Evolutionary conservation across 2,888 invertebrate genomes (phyloP).

Genomic region (Standfussiana lucernea): DNA sequence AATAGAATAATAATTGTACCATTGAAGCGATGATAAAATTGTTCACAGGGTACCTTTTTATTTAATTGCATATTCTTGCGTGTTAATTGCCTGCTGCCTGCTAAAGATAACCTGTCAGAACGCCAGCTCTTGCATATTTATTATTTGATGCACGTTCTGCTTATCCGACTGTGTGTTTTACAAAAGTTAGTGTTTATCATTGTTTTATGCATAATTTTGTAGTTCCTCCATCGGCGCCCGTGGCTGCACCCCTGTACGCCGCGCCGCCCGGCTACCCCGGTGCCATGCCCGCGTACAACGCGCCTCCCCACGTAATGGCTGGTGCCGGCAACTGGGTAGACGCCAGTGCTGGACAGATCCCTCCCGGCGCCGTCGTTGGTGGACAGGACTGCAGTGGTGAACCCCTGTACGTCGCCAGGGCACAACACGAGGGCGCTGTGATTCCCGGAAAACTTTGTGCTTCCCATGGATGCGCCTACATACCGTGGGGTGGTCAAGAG

Average conservation of each 20-base stretch:
- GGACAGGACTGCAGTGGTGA: conserved; percentile 91
- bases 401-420: conserved; percentile 93
- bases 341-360: conserved; percentile 91
- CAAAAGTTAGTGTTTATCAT: conserved; percentile 2
- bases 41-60: conserved; percentile 20
- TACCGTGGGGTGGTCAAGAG: conserved; percentile 96
- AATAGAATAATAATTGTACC: conserved; percentile 27
- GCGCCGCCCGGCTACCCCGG: conserved; percentile 84
- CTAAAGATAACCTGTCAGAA: conserved; percentile 12
- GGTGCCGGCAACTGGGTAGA: conserved; percentile 91
- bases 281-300: conserved; percentile 43
- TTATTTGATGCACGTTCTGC: conserved; percentile 33
- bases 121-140: neutral
- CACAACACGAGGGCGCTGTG: conserved; percentile 94
- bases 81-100: conserved; percentile 46
- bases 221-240: conserved; percentile 82
- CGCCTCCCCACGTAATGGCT: conserved; percentile 36
- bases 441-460: conserved; percentile 95
- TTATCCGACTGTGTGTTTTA: conserved; percentile 23
- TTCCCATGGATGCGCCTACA: conserved; percentile 94
- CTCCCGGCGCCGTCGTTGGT: conserved; percentile 93
- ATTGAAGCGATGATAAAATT: conserved; percentile 21
- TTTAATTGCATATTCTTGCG: conserved; percentile 24
- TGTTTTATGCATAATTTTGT: conserved; percentile 39
- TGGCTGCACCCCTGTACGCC: conserved; percentile 81